Conservation (phyloP, 1,140 invertebrate species). For the Xylocopa sonorina region DNA sequence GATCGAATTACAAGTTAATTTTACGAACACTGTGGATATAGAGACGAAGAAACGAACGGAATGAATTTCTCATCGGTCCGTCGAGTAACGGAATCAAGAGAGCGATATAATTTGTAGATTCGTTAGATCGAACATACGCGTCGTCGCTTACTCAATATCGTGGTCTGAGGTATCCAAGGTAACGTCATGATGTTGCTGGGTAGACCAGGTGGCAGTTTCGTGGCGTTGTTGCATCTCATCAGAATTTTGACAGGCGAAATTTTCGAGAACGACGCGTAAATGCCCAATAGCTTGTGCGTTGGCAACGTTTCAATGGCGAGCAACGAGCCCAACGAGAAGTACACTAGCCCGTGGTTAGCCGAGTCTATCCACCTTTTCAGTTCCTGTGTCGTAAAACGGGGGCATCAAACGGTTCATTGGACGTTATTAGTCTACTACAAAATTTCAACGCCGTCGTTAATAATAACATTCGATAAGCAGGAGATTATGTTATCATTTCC, state of each 20-base stretch:
- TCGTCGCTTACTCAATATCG: not conserved
- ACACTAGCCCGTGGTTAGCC: slow-evolving; percentile 86
- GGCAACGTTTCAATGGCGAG: slow-evolving; percentile 84
- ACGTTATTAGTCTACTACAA: too few species aligned
- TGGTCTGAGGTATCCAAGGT: slow-evolving; percentile 4
- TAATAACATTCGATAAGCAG: too few species aligned
- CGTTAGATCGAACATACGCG: not conserved
- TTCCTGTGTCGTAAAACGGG: slow-evolving; percentile 78
- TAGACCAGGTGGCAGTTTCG: slow-evolving; percentile 47
- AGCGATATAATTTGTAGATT: too few species aligned
- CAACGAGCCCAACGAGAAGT: slow-evolving; percentile 88
- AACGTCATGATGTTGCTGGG: slow-evolving; percentile 39
- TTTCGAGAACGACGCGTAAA: slow-evolving; percentile 84
- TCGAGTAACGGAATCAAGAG: too few species aligned
- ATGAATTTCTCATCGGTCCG: too few species aligned
- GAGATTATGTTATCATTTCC: too few species aligned
- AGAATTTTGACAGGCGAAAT: slow-evolving; percentile 70
- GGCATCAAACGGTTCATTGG: not conserved
- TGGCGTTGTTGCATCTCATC: slow-evolving; percentile 56
- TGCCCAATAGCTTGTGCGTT: slow-evolving; percentile 82
- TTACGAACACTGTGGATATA: too few species aligned
- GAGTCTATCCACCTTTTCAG: slow-evolving; percentile 86
- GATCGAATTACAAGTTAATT: too few species aligned
- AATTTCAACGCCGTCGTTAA: too few species aligned
- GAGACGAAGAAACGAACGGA: too few species aligned